Base-by-base conservation (phyloP, 2,888 invertebrate species). In the Rhabditophanes sp. region DNA sequence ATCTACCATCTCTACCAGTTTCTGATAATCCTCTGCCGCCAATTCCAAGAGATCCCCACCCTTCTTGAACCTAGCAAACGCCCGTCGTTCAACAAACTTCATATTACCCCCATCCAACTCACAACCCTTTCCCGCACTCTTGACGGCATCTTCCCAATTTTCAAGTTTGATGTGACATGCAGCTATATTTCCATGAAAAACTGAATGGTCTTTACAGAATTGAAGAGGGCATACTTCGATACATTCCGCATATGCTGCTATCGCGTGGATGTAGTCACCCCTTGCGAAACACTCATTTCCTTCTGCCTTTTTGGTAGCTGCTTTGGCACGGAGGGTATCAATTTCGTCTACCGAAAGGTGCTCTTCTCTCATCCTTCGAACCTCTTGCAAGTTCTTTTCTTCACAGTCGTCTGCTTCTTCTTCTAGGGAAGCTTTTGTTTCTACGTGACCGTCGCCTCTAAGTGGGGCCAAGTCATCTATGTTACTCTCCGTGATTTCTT, bases 281-380 rank as follows among this genome's bases (percentile, higher is more conserved):
- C 37, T 26, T 3, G 39, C 50, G 26, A 56, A 56, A 5, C 37
- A 33, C 11, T 20, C 35, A 30, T 56, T 56, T 23, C 55, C 56
- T 14, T 43, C 37, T 7, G 25, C 12, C 27, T 46, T 42, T 11
- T 30, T 17, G 5, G n/a, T 15, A 14, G 25, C 25, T 11, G 25
- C 35, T 14, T 3, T 22, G 11, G 25, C 24, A 3, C 4, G 11
- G 9, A 43, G 21, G 8, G 14, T 12, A 2, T 2, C 39, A 23
- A 3, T 11, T 6, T 40, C 20, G 14, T 8, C 35, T 1, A 15
- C 3, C 8, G 32, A 3, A 18, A 43, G 14, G 7, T 14, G 17
- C 2, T 11, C 43, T 45, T 39, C 43, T 8, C 35, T 22, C 4
- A 24, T 7, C 9, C 16, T 16, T 11, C 38, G 41, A 5, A 11